phyloP scores from a whole-genome alignment of 2,888 invertebrate species.

The Chymomyza procnemis region DNA sequence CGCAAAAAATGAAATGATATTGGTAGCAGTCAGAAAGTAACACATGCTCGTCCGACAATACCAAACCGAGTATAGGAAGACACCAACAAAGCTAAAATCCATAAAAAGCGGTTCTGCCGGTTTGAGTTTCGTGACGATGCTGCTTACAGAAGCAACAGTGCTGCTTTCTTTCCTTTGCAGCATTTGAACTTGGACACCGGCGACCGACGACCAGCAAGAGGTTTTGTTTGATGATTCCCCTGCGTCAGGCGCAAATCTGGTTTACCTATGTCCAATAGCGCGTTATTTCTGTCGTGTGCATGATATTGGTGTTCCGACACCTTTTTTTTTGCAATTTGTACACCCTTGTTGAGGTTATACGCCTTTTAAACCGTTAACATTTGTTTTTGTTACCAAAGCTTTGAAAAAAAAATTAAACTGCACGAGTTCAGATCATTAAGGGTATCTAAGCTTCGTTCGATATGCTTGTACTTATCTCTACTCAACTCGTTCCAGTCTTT shows the following conservation, averaged over 20 bases:
- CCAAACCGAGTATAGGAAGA: neutral
- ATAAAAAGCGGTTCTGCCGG: slow-evolving; percentile 65
- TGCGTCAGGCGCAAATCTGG: slow-evolving; percentile 53
- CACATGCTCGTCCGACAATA: neutral
- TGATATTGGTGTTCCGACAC: neutral
- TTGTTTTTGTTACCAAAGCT: too few species aligned
- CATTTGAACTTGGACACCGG: slow-evolving; percentile 68
- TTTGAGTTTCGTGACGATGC: slow-evolving; percentile 53
- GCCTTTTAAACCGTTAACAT: too few species aligned
- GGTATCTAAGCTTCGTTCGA: neutral
- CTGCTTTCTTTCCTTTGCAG: slow-evolving; percentile 62
- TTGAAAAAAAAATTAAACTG: too few species aligned
- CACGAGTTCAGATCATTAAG: neutral
- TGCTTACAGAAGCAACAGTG: too few species aligned
- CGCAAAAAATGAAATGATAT: slow-evolving; percentile 21
- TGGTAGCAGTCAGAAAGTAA: neutral
- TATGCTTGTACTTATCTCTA: neutral
- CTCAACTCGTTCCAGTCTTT: slow-evolving; percentile 29
- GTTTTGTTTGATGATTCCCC: neutral
- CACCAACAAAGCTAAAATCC: neutral
- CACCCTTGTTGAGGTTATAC: neutral
- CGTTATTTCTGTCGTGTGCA: slow-evolving; percentile 39
- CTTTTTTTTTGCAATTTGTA: neutral
- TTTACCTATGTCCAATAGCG: slow-evolving; percentile 61
- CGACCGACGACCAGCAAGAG: slow-evolving; percentile 13